Evolutionary conservation across 2,797 vertebrate genomes (phyloP), one percentile per base, ranked within the genome.

Genomic region (Enoplosus armatus): DNA sequence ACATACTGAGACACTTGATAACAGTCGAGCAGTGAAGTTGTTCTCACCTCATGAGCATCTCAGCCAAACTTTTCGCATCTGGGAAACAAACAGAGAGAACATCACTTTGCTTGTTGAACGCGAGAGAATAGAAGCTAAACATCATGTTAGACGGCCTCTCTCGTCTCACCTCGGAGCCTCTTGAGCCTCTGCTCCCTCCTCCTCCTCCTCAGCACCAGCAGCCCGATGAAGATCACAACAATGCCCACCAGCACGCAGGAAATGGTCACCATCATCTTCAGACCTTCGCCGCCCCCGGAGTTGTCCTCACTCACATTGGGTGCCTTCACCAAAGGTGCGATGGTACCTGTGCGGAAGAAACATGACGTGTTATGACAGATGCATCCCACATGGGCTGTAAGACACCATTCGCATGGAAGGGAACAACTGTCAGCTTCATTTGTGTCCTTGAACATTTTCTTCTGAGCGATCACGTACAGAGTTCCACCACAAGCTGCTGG

Each of bases 1-100:
- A 4, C 16, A 54, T n/a, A 22, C 2, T 37, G 24, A 54, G 64
- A 41, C 26, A 22, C 53, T 22, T 20, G 24, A 22, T 15, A 53
- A 29, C 1, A 29, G 41, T 31, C 51, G 3, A 47, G 37, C 41
- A 61, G 47, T 26, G 8, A 68, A 31, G n/a, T 22, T 20, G 22
- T 24, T 85, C 94, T 96, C 95, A 99, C 98, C 98, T 99, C 97
- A 99, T 99, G 39, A 99, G 96, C 98, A 99, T 99, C 94, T 99
- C 98, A 8, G 98, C 98, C 92, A 99, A 94, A 90, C 98, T 99
- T 90, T 99, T 99, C 35, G 98, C 98, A 96, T 99, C 98, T 99
- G 92, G 29, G 90, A 93, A 77, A 92, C 77, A 96, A 92, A 94
- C 53, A 92, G 59, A 91, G 67, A 69, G 73, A 51, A 61, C 6